These are phyloP conservation scores for Chaenodraco wilsoni DNA, from an alignment of 2,797 vertebrate species.

Conservation along the genomic window DNA sequence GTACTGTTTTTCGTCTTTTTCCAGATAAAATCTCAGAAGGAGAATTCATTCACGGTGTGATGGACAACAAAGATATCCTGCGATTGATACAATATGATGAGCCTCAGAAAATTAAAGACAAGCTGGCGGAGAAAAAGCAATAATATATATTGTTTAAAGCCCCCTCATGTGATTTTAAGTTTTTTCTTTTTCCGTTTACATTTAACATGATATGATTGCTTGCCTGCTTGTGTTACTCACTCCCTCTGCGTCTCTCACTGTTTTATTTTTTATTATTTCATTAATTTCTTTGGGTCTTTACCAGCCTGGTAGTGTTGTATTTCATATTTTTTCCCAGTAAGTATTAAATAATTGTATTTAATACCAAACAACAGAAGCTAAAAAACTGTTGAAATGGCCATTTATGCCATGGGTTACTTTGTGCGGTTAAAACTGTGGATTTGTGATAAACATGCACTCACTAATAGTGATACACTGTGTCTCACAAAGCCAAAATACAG, in stretches of 20 bases:
- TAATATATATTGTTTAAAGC: conserved; percentile 48
- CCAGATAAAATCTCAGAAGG: conserved; percentile 91
- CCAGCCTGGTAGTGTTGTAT: neutral
- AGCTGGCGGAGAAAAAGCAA: conserved; percentile 86
- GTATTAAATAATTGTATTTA: neutral
- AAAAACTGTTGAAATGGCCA: conserved; percentile 1
- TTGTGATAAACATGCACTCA: neutral
- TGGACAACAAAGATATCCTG: conserved; percentile 92
- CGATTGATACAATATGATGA: conserved; percentile 91
- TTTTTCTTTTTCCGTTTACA: conserved; percentile 61
- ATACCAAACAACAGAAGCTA: neutral
- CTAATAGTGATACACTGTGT: neutral
- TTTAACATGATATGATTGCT: conserved; percentile 25
- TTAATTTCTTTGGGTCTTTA: neutral
- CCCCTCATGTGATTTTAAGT: conserved; percentile 33
- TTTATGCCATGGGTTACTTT: neutral
- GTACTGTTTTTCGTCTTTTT: neutral
- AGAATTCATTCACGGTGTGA: conserved; percentile 91
- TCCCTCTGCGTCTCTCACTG: no score
- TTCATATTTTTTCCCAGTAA: conserved; percentile 19
- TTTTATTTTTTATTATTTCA: neutral
- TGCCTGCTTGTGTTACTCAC: conserved; percentile 20
- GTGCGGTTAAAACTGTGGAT: conserved; percentile 8
- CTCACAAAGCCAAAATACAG: neutral
- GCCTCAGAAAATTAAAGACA: conserved; percentile 88